Evolutionary conservation across 2,888 invertebrate species (phyloP).

Genomic region (Pseudoips prasinana): DNA sequence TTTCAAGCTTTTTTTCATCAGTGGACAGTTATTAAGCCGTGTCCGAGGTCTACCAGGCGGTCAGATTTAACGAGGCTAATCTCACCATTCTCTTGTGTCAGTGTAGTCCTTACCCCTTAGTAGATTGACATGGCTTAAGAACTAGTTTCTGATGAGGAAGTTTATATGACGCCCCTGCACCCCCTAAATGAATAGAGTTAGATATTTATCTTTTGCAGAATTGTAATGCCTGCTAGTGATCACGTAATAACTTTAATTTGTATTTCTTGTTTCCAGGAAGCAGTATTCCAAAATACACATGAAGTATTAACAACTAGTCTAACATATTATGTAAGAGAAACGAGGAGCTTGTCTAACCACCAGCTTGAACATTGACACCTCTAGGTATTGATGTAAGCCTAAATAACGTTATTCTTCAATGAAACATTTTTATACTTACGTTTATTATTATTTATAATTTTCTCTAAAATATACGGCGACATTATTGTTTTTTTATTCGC

Average conservation of each 20-base stretch:
- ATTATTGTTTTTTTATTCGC: slow-evolving; percentile 35
- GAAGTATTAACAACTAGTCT: slow-evolving; percentile 75
- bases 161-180: too few relatives aligned
- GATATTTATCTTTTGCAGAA: background rate
- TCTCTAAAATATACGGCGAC: slow-evolving; percentile 27
- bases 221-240: slow-evolving; percentile 7
- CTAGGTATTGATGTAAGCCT: slow-evolving; percentile 63
- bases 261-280: slow-evolving; percentile 73
- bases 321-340: slow-evolving; percentile 73
- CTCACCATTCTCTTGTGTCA: too few relatives aligned
- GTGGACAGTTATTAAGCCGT: too few relatives aligned
- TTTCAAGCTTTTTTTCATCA: too few relatives aligned
- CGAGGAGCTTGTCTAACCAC: slow-evolving; percentile 65
- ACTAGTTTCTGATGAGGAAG: too few relatives aligned
- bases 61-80: too few relatives aligned
- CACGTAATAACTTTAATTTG: slow-evolving; percentile 20
- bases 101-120: too few relatives aligned
- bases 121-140: too few relatives aligned
- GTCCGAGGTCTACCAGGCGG: too few relatives aligned
- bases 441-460: slow-evolving; percentile 33
- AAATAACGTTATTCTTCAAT: slow-evolving; percentile 52
- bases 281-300: slow-evolving; percentile 81
- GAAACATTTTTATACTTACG: slow-evolving; percentile 40
- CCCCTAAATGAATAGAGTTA: too few relatives aligned
- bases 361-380: slow-evolving; percentile 51